phyloP scores from a whole-genome alignment of 92 coral and sea anemone species.

The Parazoanthus atlanticus region DNA sequence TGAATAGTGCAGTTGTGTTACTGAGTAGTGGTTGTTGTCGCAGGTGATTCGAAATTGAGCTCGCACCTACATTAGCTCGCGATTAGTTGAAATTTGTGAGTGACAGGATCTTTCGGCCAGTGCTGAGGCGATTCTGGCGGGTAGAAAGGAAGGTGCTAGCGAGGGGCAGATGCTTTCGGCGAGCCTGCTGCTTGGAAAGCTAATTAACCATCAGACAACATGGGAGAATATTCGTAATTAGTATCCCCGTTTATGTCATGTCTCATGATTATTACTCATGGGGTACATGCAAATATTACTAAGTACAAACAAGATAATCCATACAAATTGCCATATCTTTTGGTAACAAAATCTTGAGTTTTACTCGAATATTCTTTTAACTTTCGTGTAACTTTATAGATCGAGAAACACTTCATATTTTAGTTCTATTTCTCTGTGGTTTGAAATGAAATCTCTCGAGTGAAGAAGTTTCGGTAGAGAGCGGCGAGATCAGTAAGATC shows the following conservation, averaged over 20 bases:
- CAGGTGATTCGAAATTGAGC: neutral
- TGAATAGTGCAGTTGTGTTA: neutral
- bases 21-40: neutral
- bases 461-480: neutral
- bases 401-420: neutral
- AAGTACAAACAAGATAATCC: neutral
- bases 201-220: constrained; percentile 11
- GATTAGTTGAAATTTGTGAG: neutral
- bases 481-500: constrained; percentile 10
- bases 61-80: neutral
- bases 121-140: neutral
- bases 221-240: constrained; percentile 4
- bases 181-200: constrained; percentile 2
- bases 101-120: neutral
- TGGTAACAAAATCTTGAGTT: neutral
- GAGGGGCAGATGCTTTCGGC: constrained; percentile 7
- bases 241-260: constrained; percentile 22
- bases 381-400: neutral
- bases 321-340: neutral
- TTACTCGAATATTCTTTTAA: neutral
- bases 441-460: neutral
- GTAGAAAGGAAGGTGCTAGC: neutral
- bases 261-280: neutral
- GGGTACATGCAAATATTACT: constrained; percentile 9
- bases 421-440: neutral